These are phyloP conservation scores for Acrossocheilus fasciatus DNA, from an alignment of 2,797 vertebrate genomes.

Conservation along the genomic window DNA sequence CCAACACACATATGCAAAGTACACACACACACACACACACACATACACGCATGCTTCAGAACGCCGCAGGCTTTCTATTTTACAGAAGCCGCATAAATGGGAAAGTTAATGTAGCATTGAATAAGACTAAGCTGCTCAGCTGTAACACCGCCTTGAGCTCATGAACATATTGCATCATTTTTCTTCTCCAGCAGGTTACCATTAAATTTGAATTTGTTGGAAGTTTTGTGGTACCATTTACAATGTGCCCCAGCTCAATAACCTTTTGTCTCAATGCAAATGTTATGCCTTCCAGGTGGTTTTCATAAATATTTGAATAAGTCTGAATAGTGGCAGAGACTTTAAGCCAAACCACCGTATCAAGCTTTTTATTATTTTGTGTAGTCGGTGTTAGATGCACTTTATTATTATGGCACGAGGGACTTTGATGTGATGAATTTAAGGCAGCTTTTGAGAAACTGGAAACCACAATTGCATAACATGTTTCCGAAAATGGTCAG, in stretches of 20 bases:
- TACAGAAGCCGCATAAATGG: slow-evolving; percentile 88
- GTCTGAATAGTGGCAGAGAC: slow-evolving; percentile 67
- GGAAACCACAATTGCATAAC: neutral
- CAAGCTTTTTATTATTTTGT: slow-evolving; percentile 20
- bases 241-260: slow-evolving; percentile 77
- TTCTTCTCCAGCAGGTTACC: slow-evolving; percentile 83
- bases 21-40: slow-evolving; percentile 48
- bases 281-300: slow-evolving; percentile 71
- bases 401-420: neutral
- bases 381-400: slow-evolving; percentile 2
- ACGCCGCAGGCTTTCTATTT: slow-evolving; percentile 85
- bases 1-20: slow-evolving; percentile 36
- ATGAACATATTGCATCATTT: slow-evolving; percentile 84
- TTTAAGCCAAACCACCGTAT: slow-evolving; percentile 60
- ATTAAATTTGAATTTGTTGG: slow-evolving; percentile 86
- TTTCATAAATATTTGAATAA: slow-evolving; percentile 84
- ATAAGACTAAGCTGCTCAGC: slow-evolving; percentile 85
- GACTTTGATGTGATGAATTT: neutral
- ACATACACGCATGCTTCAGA: slow-evolving; percentile 71
- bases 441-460: neutral
- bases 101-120: slow-evolving; percentile 95
- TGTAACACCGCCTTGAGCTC: slow-evolving; percentile 82
- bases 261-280: slow-evolving; percentile 85
- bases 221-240: slow-evolving; percentile 82
- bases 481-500: neutral